Evolutionary conservation across 2,888 invertebrate genomes (phyloP).

Genomic region (Plagiodera versicolora): DNA sequence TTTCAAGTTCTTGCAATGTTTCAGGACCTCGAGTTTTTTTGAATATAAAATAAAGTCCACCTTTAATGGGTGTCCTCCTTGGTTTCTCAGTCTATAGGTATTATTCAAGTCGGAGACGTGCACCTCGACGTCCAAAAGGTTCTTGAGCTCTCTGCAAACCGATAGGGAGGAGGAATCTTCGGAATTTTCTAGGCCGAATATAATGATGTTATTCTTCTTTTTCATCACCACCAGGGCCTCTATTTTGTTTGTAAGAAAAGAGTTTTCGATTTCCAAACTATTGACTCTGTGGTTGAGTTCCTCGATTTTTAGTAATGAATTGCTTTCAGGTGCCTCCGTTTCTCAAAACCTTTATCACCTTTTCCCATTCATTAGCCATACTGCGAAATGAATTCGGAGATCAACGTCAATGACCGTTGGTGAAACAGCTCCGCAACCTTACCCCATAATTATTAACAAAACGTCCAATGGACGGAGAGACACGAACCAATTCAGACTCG

Average conservation of each 20-base stretch:
- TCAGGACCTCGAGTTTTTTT: constrained; percentile 9
- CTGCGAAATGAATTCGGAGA: no score
- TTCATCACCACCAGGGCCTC: background rate
- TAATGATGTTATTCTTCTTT: constrained; percentile 10
- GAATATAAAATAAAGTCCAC: constrained; percentile 6
- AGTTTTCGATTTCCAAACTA: constrained; percentile 4
- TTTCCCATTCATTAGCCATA: constrained; percentile 1
- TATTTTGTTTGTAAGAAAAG: constrained; percentile 6
- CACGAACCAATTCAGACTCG: background rate
- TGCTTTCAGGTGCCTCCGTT: constrained; percentile 8
- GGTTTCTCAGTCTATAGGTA: background rate
- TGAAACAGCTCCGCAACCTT: no score
- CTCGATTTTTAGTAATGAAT: constrained; percentile 6
- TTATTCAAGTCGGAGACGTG: constrained; percentile 64
- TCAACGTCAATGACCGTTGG: background rate
- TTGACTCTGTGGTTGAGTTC: constrained; percentile 10
- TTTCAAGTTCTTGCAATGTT: constrained; percentile 8
- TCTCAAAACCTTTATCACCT: background rate
- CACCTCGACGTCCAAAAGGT: constrained; percentile 48
- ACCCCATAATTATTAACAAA: constrained; percentile 3
- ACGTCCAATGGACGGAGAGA: background rate
- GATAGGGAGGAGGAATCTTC: background rate
- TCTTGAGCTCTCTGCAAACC: constrained; percentile 9
- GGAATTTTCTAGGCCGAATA: constrained; percentile 2
- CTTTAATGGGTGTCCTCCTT: background rate